Base-by-base conservation (phyloP, 2,113 vertebrate species). In the Centropus bengalensis region DNA sequence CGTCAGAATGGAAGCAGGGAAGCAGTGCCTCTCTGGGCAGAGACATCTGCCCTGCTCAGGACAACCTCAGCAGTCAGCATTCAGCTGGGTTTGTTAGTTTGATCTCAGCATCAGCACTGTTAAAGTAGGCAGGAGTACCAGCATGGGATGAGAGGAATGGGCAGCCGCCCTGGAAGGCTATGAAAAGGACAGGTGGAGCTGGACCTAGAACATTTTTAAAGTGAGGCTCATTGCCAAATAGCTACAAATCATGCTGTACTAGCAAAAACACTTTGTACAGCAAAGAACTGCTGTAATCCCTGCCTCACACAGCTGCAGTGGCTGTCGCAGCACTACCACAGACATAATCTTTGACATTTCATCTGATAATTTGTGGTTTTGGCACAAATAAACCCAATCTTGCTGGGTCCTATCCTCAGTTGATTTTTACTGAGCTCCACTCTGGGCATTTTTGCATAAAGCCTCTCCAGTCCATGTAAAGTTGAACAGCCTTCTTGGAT, bases 161-260 rank as follows among this genome's bases (percentile, higher is more conserved):
- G 86, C 88, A 92, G 71, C 59, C 90, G 64, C 55, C 87, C 68
- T 94, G 68, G 60, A 88, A 92, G 75, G 64, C 73, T 75, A 18
- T 78, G 66, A 86, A 83, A 82, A 78, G 82, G 47, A 88, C 92
- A 94, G 92, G 88, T 75, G 88, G 88, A 92, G 86, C 82, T 86
- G 76, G 73, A 93, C 64, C 22, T 64, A 60, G 71, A 83, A 47
- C 23, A 51, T 67, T 88, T 96, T 91, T 86, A 40, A 80, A 47
- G 60, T 23, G 51, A 90, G 64, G 60, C 47, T 83, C 3, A 22
- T 51, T 83, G 94, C 92, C 94, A 95, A 93, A 83, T 88, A 90
- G 33, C 69, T 75, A 55, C 56, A 88, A 95, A 88, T 55, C 5
- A 0, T 82, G 71, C 73, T 83, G 60, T 83, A 82, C 32, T 26